Evolutionary conservation across 2,113 vertebrate species (phyloP).

Genomic region (Ahaetulla prasina): DNA sequence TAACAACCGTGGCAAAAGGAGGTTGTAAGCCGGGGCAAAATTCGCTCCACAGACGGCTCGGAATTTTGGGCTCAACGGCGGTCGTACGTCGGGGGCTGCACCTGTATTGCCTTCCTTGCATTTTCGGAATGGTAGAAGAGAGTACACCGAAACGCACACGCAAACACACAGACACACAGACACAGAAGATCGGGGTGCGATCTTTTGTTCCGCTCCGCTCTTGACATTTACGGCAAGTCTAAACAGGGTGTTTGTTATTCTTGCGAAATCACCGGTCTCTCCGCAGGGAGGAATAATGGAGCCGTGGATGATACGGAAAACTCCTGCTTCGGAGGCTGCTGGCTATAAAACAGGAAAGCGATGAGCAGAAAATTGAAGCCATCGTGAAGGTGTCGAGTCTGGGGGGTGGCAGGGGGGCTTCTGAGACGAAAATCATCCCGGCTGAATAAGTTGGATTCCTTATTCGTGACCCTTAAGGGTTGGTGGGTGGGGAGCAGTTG

Average conservation of each 20-base stretch:
- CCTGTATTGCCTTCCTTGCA: not conserved
- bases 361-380: constrained; percentile 82
- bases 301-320: not conserved
- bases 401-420: constrained; percentile 50
- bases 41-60: fast-evolving
- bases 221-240: constrained; percentile 47
- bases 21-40: not conserved
- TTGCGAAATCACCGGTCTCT: constrained; percentile 31
- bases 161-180: not conserved
- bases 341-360: constrained; percentile 73
- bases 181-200: not conserved
- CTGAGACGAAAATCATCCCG: constrained; percentile 64
- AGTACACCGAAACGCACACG: not conserved
- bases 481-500: not conserved
- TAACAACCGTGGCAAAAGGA: not conserved
- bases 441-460: constrained; percentile 1
- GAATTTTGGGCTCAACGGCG: not conserved
- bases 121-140: not conserved
- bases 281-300: not conserved
- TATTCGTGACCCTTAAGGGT: not conserved
- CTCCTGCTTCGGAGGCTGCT: constrained; percentile 2
- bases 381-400: constrained; percentile 72
- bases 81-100: not conserved
- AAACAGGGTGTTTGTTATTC: constrained; percentile 43
- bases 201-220: constrained; percentile 26